Conservation (phyloP, 2,888 invertebrate genomes). For the Phrixothrix hirtus region DNA sequence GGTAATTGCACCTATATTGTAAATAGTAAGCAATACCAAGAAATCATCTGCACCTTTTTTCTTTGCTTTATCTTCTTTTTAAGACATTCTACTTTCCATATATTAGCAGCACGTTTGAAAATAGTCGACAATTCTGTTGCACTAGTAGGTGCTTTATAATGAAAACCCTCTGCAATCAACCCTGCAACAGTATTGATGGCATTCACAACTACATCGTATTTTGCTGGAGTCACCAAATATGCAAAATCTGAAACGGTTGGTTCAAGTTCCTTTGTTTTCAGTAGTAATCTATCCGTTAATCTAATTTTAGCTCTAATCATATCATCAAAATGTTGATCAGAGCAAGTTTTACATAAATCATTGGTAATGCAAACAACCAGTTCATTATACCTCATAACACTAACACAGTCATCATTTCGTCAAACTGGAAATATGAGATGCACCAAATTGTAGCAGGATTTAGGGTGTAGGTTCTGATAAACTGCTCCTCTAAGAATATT, state of each 20-base stretch:
- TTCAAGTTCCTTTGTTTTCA: neutral
- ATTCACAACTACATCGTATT: constrained; percentile 1
- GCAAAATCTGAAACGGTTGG: neutral
- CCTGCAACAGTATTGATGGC: constrained; percentile 3
- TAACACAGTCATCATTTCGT: constrained; percentile 1
- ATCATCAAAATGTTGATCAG: constrained; percentile 3
- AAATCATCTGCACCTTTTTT: neutral
- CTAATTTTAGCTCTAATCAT: constrained; percentile 1
- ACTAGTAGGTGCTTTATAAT: constrained; percentile 1
- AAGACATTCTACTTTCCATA: no score
- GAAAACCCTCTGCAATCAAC: neutral
- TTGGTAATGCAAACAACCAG: neutral
- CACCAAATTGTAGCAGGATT: neutral
- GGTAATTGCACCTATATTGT: no score
- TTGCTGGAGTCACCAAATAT: neutral
- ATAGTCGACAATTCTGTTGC: neutral
- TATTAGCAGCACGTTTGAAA: neutral
- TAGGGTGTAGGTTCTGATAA: no score
- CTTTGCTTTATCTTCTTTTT: neutral
- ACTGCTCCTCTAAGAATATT: no score
- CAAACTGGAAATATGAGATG: neutral
- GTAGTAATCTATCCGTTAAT: neutral
- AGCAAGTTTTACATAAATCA: neutral
- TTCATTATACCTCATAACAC: neutral
- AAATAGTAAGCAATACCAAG: neutral